These are phyloP conservation scores for Semaprochilodus insignis DNA, from an alignment of 2,797 vertebrate genomes.

Conservation along the genomic window DNA sequence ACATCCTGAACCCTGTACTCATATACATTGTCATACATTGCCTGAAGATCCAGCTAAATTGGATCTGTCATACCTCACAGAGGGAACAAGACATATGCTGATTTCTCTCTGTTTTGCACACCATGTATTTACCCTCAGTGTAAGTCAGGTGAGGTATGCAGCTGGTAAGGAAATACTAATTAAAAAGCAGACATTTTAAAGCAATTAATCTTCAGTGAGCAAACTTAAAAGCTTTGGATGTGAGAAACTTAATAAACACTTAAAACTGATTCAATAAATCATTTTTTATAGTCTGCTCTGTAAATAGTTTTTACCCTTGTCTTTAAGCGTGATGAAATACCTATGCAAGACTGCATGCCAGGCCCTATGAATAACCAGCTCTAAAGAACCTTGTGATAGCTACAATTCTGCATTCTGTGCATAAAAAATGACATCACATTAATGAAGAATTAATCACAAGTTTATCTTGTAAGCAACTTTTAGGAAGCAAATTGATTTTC, in stretches of 20 bases:
- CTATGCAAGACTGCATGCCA: neutral
- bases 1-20: neutral
- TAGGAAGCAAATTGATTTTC: neutral
- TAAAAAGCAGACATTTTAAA: neutral
- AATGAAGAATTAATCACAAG: neutral
- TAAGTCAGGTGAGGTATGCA: neutral
- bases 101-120: neutral
- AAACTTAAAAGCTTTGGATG: neutral
- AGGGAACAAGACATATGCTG: neutral
- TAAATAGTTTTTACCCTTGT: neutral
- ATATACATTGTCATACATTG: neutral
- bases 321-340: slow-evolving; percentile 9
- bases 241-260: neutral
- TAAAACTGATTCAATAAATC: neutral
- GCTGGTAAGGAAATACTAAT: neutral
- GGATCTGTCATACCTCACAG: slow-evolving; percentile 1
- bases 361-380: neutral
- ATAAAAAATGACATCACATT: neutral
- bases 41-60: neutral
- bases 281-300: slow-evolving; percentile 1
- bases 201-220: neutral
- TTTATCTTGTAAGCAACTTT: neutral
- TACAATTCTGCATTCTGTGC: neutral
- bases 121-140: neutral
- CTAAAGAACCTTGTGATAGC: neutral